Evolutionary conservation across 2,113 vertebrate genomes (phyloP).

Genomic region (Rutilus rutilus): DNA sequence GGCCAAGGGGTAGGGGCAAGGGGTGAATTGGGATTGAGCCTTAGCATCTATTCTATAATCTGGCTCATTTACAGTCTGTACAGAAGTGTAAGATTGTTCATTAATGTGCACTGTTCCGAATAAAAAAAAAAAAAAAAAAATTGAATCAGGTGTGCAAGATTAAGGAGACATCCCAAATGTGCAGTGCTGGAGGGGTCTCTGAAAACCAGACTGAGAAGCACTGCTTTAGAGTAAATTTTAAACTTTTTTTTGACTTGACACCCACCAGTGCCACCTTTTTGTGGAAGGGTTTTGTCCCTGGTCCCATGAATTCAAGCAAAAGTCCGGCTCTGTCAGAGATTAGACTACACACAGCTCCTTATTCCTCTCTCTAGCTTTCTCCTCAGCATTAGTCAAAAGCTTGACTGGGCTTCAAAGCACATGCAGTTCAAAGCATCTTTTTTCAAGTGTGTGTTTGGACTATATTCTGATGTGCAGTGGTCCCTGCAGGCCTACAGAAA

Average conservation of each 20-base stretch:
- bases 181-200: neutral
- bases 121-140: too few relatives aligned
- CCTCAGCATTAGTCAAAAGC: conserved; percentile 26
- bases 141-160: conserved; percentile 8
- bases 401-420: conserved; percentile 39
- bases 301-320: neutral
- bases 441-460: conserved; percentile 9
- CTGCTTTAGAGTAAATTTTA: neutral
- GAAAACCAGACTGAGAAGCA: neutral
- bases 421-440: conserved; percentile 42
- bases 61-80: too few relatives aligned
- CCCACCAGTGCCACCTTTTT: neutral
- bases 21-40: too few relatives aligned
- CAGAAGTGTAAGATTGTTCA: too few relatives aligned
- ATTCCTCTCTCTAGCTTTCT: conserved; percentile 1
- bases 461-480: conserved; percentile 26
- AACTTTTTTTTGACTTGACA: neutral
- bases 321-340: neutral
- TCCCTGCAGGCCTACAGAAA: neutral
- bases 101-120: too few relatives aligned
- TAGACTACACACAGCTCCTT: neutral
- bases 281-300: neutral
- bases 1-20: too few relatives aligned
- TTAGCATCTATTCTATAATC: too few relatives aligned
- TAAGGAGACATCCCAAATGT: neutral